Percentiles rank a stretch among this genome's conserved stretches.
phyloP scores from a whole-genome alignment of 1,140 invertebrate genomes.

The Maconellicoccus hirsutus region DNA sequence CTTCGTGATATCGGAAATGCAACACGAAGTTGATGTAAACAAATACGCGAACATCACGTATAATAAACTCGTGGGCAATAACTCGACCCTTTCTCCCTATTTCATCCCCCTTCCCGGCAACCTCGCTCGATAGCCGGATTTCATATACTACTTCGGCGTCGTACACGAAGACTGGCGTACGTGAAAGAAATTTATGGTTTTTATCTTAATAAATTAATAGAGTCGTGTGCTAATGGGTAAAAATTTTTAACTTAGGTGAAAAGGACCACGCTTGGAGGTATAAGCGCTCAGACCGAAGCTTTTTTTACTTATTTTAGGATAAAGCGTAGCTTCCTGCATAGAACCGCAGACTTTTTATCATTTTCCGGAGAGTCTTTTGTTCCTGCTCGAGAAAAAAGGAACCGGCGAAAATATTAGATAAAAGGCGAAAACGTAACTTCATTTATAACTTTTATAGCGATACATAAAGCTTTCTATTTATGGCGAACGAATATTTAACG shows the following conservation, averaged over 20 bases:
- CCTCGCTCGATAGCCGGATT: background rate
- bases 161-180: background rate
- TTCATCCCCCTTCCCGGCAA: background rate
- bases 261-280: too few relatives aligned
- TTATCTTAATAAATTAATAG: slow-evolving; percentile 10
- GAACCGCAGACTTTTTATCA: slow-evolving; percentile 3
- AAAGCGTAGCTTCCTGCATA: background rate
- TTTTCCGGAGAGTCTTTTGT: background rate
- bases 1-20: background rate
- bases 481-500: too few relatives aligned
- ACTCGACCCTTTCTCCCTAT: background rate
- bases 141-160: background rate
- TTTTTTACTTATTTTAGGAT: background rate
- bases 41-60: too few relatives aligned
- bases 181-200: background rate
- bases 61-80: too few relatives aligned
- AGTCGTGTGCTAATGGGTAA: background rate
- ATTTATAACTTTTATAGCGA: slow-evolving; percentile 1
- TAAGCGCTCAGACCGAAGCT: background rate
- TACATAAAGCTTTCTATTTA: background rate
- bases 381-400: background rate
- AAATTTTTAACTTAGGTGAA: background rate
- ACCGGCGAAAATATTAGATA: slow-evolving; percentile 8
- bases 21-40: too few relatives aligned
- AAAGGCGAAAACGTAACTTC: background rate